These are phyloP conservation scores for Drosophila putrida DNA, from an alignment of 2,888 invertebrate genomes.

Conservation along the genomic window DNA sequence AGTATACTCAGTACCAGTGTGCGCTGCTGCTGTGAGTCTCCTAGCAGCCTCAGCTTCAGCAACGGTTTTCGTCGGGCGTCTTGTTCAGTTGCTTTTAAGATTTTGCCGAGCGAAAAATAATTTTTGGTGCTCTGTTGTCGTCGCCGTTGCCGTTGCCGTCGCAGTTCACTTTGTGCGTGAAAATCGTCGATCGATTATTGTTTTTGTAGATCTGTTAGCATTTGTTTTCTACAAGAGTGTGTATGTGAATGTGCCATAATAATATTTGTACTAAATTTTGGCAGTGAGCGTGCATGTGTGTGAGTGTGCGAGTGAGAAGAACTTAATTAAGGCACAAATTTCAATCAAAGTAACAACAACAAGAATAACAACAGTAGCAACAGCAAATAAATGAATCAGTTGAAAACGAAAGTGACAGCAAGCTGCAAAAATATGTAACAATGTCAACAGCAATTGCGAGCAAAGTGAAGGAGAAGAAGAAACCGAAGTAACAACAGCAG, in stretches of 20 bases:
- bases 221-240: conserved; percentile 14
- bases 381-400: conserved; percentile 40
- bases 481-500: conserved; percentile 32
- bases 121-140: conserved; percentile 52
- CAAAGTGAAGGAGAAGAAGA: conserved; percentile 35
- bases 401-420: conserved; percentile 72
- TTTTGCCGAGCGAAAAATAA: conserved; percentile 82
- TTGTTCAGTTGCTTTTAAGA: conserved; percentile 81
- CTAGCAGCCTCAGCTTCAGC: conserved; percentile 63
- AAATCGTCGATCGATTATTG: conserved; percentile 53
- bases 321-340: conserved; percentile 46
- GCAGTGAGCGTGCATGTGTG: conserved; percentile 18
- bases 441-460: conserved; percentile 68
- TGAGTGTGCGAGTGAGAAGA: conserved; percentile 37
- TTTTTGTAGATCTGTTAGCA: conserved; percentile 39
- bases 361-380: conserved; percentile 34
- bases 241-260: conserved; percentile 29
- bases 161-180: conserved; percentile 46
- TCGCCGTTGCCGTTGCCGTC: conserved; percentile 44
- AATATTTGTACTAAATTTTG: conserved; percentile 52
- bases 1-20: conserved; percentile 38
- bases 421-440: conserved; percentile 62
- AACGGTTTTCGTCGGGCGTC: conserved; percentile 64
- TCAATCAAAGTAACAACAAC: conserved; percentile 39
- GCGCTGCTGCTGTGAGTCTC: conserved; percentile 52